Percentiles rank a stretch among this genome's conserved stretches.
These are phyloP conservation scores for Tromatobia lineatoria DNA, from an alignment of 2,888 invertebrate genomes.

Conservation along the genomic window DNA sequence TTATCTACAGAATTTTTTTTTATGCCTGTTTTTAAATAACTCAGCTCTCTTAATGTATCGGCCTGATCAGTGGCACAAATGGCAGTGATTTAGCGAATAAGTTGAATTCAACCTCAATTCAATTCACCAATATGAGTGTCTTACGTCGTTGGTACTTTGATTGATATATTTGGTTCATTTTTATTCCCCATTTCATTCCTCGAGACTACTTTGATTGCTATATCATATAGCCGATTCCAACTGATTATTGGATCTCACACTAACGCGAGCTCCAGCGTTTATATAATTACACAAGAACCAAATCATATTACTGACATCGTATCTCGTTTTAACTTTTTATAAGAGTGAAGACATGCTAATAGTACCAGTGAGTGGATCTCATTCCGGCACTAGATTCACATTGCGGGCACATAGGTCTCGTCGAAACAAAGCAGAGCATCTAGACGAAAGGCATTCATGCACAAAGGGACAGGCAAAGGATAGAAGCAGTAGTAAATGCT, in stretches of 20 bases:
- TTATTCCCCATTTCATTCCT: not conserved
- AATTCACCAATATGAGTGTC: no score
- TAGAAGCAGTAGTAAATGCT: conserved; percentile 1
- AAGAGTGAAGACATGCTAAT: not conserved
- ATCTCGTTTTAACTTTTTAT: conserved; percentile 2
- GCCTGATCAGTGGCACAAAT: not conserved
- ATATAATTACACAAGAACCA: not conserved
- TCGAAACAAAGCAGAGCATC: conserved; percentile 1
- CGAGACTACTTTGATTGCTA: not conserved
- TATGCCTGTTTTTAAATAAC: no score
- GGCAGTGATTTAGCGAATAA: not conserved
- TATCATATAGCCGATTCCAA: not conserved
- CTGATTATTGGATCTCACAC: not conserved
- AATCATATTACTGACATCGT: not conserved
- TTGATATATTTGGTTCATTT: no score
- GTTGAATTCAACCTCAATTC: not conserved
- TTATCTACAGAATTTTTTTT: no score
- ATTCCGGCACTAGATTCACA: conserved; percentile 1
- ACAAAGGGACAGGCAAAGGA: conserved; percentile 4
- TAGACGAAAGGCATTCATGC: conserved; percentile 11
- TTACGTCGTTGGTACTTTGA: not conserved
- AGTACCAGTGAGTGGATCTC: not conserved
- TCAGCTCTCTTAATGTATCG: not conserved
- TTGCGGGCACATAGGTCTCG: not conserved
- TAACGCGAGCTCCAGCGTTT: not conserved